Evolutionary conservation across 2,113 vertebrate genomes (phyloP).

Genomic region (Gallinago jamesoni): DNA sequence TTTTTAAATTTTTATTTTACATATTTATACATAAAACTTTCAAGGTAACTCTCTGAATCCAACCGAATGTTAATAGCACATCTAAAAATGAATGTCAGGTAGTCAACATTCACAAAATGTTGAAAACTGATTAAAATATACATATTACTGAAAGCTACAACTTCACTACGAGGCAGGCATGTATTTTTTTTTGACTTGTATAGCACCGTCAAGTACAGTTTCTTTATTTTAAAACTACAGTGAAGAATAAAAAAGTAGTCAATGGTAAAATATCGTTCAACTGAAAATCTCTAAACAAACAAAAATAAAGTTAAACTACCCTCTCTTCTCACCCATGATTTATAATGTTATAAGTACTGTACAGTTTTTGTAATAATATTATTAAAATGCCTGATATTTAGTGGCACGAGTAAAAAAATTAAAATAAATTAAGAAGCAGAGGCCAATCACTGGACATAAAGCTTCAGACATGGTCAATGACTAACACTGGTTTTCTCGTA

Average conservation of each 20-base stretch:
- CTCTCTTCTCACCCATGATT: conserved; percentile 72
- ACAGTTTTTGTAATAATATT: conserved; percentile 79
- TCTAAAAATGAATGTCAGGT: conserved; percentile 90
- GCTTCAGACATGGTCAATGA: conserved; percentile 89
- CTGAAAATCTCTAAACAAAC: conserved; percentile 79
- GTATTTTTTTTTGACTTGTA: conserved; percentile 83
- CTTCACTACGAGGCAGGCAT: conserved; percentile 98
- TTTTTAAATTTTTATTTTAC: conserved; percentile 98
- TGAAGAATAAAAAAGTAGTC: conserved; percentile 91
- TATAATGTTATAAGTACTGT: conserved; percentile 86
- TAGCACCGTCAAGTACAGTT: conserved; percentile 95
- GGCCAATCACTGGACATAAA: conserved; percentile 95
- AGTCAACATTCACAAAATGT: conserved; percentile 98
- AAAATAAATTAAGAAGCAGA: conserved; percentile 95
- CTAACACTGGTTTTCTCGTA: conserved; percentile 81
- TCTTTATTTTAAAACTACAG: conserved; percentile 92
- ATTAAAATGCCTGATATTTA: conserved; percentile 91
- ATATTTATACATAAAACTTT: conserved; percentile 99
- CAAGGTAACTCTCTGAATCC: conserved; percentile 90
- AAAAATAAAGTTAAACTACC: conserved; percentile 84
- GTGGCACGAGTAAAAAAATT: conserved; percentile 90
- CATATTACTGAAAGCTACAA: conserved; percentile 89
- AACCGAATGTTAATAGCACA: conserved; percentile 92
- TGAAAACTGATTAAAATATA: conserved; percentile 91
- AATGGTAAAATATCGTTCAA: conserved; percentile 89